Evolutionary conservation across 2,888 invertebrate species (phyloP).

Genomic region (Dasysyrphus albostriatus): DNA sequence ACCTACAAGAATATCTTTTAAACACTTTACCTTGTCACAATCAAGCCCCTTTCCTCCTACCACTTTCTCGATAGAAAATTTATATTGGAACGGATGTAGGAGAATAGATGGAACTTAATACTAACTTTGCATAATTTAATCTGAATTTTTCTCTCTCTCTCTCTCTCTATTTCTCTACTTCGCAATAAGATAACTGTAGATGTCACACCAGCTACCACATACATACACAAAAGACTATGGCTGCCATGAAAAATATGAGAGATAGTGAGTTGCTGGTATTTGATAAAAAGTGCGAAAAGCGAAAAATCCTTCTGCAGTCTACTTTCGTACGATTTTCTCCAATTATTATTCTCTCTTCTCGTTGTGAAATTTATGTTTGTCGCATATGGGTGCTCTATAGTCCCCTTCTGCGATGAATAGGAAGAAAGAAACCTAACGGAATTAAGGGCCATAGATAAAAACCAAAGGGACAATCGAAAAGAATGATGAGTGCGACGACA

Average conservation of each 20-base stretch:
- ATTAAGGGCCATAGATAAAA: conserved; percentile 44
- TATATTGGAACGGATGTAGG: neutral
- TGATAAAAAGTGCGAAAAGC: conserved; percentile 62
- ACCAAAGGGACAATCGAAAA: conserved; percentile 34
- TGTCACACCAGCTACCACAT: conserved; percentile 15
- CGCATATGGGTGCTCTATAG: conserved; percentile 35
- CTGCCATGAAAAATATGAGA: conserved; percentile 7
- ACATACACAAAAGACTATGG: conserved; percentile 1
- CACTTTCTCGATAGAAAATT: neutral
- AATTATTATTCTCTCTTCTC: conserved; percentile 29
- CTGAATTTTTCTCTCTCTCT: conserved; percentile 42
- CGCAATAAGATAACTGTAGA: conserved; percentile 58
- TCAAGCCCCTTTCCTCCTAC: neutral
- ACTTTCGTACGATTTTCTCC: conserved; percentile 67
- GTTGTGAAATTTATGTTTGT: conserved; percentile 46
- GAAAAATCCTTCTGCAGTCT: conserved; percentile 74
- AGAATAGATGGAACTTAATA: neutral
- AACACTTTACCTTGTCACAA: neutral
- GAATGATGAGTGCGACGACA: conserved; percentile 57
- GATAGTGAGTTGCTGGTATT: conserved; percentile 6
- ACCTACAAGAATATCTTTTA: neutral
- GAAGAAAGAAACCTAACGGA: conserved; percentile 10
- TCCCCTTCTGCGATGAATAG: neutral
- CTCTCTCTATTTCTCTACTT: conserved; percentile 14
- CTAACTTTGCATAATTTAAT: conserved; percentile 68